Percentiles rank a stretch among this genome's conserved stretches.
phyloP scores from a whole-genome alignment of 2,888 invertebrate species.

The Ganaspis brasiliensis region DNA sequence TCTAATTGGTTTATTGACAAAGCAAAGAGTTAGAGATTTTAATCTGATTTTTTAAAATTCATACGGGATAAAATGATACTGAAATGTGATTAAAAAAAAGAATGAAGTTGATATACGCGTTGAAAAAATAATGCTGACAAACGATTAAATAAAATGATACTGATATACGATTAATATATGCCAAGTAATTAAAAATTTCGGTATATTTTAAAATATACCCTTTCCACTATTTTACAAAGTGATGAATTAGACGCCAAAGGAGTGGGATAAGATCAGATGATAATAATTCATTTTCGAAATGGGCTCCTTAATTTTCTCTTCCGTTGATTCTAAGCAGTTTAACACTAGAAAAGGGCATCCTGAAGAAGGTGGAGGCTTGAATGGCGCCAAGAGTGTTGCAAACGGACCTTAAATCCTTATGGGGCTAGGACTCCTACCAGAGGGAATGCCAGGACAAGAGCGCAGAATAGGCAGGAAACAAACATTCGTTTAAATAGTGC shows the following conservation, averaged over 20 bases:
- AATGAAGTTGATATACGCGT: too few relatives aligned
- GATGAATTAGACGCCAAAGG: neutral
- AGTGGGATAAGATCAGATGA: neutral
- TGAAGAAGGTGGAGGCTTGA: neutral
- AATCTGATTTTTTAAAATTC: neutral
- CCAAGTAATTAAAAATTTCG: neutral
- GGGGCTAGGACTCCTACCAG: neutral
- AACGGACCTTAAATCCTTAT: slow-evolving; percentile 17
- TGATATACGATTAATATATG: too few relatives aligned
- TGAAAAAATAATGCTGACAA: too few relatives aligned
- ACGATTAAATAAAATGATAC: too few relatives aligned
- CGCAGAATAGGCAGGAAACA: slow-evolving; percentile 61
- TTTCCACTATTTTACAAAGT: neutral
- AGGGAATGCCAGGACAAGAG: slow-evolving; percentile 13
- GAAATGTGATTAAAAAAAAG: too few relatives aligned
- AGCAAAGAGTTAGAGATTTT: too few relatives aligned
- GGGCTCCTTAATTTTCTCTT: slow-evolving; percentile 12
- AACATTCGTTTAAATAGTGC: slow-evolving; percentile 76
- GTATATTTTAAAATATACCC: neutral
- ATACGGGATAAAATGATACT: too few relatives aligned
- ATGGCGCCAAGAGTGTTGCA: slow-evolving; percentile 36
- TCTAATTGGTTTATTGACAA: too few relatives aligned
- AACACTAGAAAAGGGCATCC: slow-evolving; percentile 10
- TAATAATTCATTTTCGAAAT: slow-evolving; percentile 5
- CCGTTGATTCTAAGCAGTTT: slow-evolving; percentile 18